Conservation (phyloP, 2,113 vertebrate species). For the Gobius niger region DNA sequence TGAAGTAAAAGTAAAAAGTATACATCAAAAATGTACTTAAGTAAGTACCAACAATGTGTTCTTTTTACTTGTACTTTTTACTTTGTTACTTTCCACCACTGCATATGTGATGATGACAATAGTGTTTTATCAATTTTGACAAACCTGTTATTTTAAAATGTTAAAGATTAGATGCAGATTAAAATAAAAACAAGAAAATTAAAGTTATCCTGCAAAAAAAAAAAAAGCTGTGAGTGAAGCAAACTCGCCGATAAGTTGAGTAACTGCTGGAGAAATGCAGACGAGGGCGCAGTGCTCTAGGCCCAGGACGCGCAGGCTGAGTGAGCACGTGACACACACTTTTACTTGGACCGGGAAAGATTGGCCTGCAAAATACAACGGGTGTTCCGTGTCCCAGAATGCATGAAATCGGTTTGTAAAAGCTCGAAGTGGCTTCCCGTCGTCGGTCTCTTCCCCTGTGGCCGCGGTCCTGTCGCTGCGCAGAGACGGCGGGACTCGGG, state of each 20-base stretch:
- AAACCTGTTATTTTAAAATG: too few species aligned
- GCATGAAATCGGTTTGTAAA: too few species aligned
- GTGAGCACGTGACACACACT: conserved; percentile 22
- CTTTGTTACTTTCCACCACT: too few species aligned
- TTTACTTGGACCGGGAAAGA: not conserved
- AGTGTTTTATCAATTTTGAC: too few species aligned
- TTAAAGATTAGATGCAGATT: not conserved
- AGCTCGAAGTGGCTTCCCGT: too few species aligned
- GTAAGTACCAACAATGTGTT: too few species aligned
- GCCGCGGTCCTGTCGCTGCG: conserved; percentile 32
- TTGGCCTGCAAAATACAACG: not conserved
- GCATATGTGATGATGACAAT: too few species aligned
- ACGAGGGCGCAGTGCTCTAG: conserved; percentile 68
- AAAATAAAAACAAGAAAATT: conserved; percentile 38
- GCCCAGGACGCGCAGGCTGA: conserved; percentile 61
- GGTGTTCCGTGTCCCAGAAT: not conserved
- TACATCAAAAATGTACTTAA: too few species aligned
- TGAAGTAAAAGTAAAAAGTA: too few species aligned
- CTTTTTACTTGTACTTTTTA: too few species aligned
- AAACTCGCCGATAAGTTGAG: conserved; percentile 72
- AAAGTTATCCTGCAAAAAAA: conserved; percentile 73
- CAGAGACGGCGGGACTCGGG: conserved; percentile 31
- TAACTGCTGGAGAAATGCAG: conserved; percentile 56
- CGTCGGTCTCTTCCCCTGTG: conserved; percentile 23
- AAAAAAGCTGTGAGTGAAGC: conserved; percentile 78